These are phyloP conservation scores for Catalaphyllia jardinei DNA, from an alignment of 64 coral and sea anemone species.

Conservation along the genomic window DNA sequence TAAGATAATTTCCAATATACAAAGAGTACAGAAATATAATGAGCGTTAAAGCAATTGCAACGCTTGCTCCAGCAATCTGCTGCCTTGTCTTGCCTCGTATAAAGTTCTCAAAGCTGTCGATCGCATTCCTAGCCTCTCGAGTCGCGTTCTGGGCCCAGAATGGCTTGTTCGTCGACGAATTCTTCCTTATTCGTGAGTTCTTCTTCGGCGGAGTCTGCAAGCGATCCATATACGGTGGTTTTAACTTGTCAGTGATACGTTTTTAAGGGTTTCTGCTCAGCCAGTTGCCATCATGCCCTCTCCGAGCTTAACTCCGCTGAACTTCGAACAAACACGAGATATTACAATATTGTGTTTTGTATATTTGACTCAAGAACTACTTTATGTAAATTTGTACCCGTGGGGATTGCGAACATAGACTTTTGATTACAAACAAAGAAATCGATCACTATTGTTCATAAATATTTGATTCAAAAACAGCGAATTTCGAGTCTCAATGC, in stretches of 20 bases:
- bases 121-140: slow-evolving; percentile 40
- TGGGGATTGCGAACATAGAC: background rate
- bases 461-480: slow-evolving; percentile 28
- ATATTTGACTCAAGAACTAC: background rate
- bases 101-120: slow-evolving; percentile 60
- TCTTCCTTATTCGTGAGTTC: background rate
- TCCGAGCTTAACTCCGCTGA: background rate
- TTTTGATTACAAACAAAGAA: slow-evolving; percentile 35
- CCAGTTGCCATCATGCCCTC: background rate
- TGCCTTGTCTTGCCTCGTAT: slow-evolving; percentile 10
- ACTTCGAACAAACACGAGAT: background rate
- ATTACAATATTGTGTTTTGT: background rate
- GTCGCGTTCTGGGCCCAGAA: slow-evolving; percentile 22
- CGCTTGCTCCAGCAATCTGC: slow-evolving; percentile 26
- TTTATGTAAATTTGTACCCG: slow-evolving; percentile 21
- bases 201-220: background rate
- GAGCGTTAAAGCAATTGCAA: slow-evolving; percentile 47
- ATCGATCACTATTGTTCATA: background rate
- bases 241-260: too few species aligned
- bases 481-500: background rate
- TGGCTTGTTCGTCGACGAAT: background rate
- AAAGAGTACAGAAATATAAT: slow-evolving; percentile 49
- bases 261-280: too few species aligned
- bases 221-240: background rate
- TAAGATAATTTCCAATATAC: slow-evolving; percentile 61